Base-by-base conservation (phyloP, 2,888 invertebrate species). In the Callyntrura sp. region DNA sequence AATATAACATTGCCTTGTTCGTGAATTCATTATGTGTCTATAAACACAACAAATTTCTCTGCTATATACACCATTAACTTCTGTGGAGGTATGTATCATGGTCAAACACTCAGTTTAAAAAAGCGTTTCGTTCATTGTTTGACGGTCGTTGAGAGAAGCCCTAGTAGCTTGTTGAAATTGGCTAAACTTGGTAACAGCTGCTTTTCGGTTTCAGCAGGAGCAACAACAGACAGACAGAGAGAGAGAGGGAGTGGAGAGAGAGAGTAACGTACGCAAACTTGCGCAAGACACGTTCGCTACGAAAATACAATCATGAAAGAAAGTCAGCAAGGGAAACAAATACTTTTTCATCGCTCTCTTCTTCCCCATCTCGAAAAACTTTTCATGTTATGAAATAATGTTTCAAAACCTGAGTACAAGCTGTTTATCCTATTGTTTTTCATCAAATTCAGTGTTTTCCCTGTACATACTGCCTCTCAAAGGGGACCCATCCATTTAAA, bases 361-460 rank as follows among this genome's bases (percentile, higher is more conserved):
- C 48, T 48, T 25, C 20, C 23, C 57, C 43, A 23, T 43, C 8
- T 43, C 9, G 73, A 43, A 57, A 55, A 85, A 85, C 43, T 23
- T 14, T 28, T 5, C 65, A 65, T 28, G 12, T 11, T 14, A 28
- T 28, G 28, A 65, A 17, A 65, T n/a, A 65, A 79, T 68, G 86
- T 86, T 68, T 86, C 51, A 81, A 87, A 83, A 88, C n/a, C 76
- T 88, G 88, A 60, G 78, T 51, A 62, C 76, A 88, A 88, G 83
- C 83, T 88, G 83, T 88, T 88, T 88, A 83, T 88, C 88, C 76
- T 84, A 88, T 88, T 88, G 62, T 45, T 62, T 78, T 83, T 83
- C 84, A 88, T 88, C 76, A 83, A 88, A 84, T 65, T 88, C 62
- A 62, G 73, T 62, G 78, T 65, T 83, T 78, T 51, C 6, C 17